Percentiles rank a stretch among this genome's conserved stretches.
Conservation (phyloP, 2,888 invertebrate genomes). For the Campaea margaritaria region DNA sequence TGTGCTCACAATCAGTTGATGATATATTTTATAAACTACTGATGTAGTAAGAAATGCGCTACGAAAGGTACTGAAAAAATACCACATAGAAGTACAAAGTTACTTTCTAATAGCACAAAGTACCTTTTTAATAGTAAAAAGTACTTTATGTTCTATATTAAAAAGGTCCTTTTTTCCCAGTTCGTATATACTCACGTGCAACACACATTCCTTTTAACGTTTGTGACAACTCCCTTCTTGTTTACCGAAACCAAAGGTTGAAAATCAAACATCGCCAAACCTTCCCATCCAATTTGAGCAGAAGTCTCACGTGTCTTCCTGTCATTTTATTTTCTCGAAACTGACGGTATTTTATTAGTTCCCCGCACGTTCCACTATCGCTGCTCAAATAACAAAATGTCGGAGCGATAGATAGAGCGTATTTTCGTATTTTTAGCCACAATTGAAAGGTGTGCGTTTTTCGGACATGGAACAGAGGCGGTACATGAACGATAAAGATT, state of each 20-base stretch:
- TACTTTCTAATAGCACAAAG: too few relatives aligned
- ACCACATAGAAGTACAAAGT: too few relatives aligned
- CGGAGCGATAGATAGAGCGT: slow-evolving; percentile 5
- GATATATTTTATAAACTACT: too few relatives aligned
- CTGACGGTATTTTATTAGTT: slow-evolving; percentile 35
- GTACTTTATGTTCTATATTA: too few relatives aligned
- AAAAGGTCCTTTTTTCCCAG: neutral
- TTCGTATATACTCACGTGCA: too few relatives aligned
- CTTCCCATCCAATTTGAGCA: slow-evolving; percentile 24
- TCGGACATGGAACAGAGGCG: neutral
- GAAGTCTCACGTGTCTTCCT: slow-evolving; percentile 23
- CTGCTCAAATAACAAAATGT: slow-evolving; percentile 32
- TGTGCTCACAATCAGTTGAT: too few relatives aligned
- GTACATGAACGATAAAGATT: neutral
- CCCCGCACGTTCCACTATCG: slow-evolving; percentile 30
- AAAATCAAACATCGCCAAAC: slow-evolving; percentile 13
- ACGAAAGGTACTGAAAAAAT: too few relatives aligned
- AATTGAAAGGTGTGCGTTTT: slow-evolving; percentile 6
- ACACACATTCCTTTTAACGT: neutral
- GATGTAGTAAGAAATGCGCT: too few relatives aligned
- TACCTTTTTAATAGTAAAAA: too few relatives aligned
- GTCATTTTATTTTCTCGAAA: slow-evolving; percentile 35
- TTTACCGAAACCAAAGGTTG: slow-evolving; percentile 1
- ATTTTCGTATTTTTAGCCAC: slow-evolving; percentile 4
- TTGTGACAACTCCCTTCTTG: neutral